phyloP scores from a whole-genome alignment of 2,797 vertebrate species.

The Picus viridis region DNA sequence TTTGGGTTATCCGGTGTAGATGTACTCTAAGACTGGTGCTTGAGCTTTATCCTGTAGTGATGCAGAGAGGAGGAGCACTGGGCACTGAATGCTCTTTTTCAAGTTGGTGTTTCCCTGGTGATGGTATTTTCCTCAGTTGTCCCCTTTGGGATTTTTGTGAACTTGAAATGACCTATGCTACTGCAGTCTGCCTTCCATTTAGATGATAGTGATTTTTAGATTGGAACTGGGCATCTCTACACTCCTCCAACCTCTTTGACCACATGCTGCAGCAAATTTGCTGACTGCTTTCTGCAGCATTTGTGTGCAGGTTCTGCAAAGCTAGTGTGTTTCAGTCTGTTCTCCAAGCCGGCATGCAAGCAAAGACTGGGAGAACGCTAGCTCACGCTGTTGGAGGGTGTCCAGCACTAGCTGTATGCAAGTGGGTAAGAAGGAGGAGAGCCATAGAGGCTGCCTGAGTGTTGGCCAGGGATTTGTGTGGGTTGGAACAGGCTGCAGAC shows the following conservation, averaged over 20 bases:
- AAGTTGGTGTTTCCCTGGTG: constrained; percentile 19
- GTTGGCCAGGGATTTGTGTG: neutral
- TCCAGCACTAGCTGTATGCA: constrained; percentile 1
- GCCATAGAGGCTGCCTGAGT: neutral
- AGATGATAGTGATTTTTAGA: neutral
- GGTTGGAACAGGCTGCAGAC: constrained; percentile 21
- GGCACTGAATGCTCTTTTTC: neutral
- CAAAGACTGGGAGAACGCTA: neutral
- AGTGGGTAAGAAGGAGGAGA: neutral
- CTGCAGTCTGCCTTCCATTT: neutral
- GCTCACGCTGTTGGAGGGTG: neutral
- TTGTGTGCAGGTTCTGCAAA: neutral
- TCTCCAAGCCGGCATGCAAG: neutral
- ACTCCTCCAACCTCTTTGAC: rapidly evolving
- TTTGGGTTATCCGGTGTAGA: neutral
- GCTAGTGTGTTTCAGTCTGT: neutral
- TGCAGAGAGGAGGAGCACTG: neutral
- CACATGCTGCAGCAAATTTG: neutral
- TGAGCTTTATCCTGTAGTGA: neutral
- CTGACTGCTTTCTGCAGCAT: neutral
- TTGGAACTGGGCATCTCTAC: neutral
- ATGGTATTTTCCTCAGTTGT: neutral
- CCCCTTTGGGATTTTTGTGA: neutral
- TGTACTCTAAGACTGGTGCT: neutral
- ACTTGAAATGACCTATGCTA: neutral